phyloP scores from a whole-genome alignment of 2,113 vertebrate genomes.

The Sus scrofa region DNA sequence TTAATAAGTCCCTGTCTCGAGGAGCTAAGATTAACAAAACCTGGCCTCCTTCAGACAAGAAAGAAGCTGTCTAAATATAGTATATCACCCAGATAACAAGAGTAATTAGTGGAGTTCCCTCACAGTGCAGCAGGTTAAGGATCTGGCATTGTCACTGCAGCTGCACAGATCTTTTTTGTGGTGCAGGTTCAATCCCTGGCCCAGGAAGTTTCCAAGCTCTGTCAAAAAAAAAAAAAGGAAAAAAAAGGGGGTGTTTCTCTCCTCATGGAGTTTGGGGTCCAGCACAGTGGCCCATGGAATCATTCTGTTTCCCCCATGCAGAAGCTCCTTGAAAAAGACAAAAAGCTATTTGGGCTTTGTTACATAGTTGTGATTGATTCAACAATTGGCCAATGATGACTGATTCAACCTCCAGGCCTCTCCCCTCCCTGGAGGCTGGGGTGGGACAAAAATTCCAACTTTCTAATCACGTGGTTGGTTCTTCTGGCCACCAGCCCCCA shows the following conservation, averaged over 20 bases:
- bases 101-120: constrained; percentile 49
- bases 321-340: not conserved
- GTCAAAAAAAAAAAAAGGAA: too few species aligned
- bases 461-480: not conserved
- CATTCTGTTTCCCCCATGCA: not conserved
- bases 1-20: not conserved
- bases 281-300: not conserved
- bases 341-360: not conserved
- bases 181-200: too few species aligned
- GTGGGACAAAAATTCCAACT: not conserved
- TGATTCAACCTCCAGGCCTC: not conserved
- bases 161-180: too few species aligned
- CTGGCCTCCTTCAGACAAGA: not conserved
- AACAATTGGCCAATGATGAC: not conserved
- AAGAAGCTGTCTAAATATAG: constrained; percentile 48
- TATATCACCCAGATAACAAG: not conserved
- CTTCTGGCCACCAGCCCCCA: not conserved
- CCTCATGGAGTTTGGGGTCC: not conserved
- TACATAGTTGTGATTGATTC: not conserved
- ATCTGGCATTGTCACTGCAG: too few species aligned
- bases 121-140: not conserved
- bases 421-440: not conserved
- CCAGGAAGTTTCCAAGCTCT: too few species aligned
- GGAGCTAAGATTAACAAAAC: constrained; percentile 43
- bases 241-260: not conserved